Base-by-base conservation (phyloP, 1,140 invertebrate genomes). In the Diabrotica undecimpunctata region DNA sequence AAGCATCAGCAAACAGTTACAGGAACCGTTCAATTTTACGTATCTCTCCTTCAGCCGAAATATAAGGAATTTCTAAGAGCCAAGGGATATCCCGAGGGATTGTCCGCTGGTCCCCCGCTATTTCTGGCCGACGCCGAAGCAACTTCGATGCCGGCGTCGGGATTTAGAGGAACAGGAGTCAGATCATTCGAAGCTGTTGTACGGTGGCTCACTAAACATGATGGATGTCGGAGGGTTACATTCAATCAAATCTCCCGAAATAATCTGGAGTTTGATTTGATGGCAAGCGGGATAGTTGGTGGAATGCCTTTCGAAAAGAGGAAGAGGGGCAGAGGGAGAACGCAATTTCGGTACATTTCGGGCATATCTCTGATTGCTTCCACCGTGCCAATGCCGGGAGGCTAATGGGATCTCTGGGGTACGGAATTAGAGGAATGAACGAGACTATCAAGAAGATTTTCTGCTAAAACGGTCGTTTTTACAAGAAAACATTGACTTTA, bases 211-310 rank as follows among this genome's bases (percentile, higher is more conserved):
- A 62, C 70, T 71, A 69, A 71, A 71, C 70, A 71, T 71, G 70
- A 71, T 71, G 67, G 70, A 71, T 71, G 70, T 62, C 70, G 65
- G 61, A 67, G 70, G 70, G 67, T 64, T 65, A 65, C 70, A 71
- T 71, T 71, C 70, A 71, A 71, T 71, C 70, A 71, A 71, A 71
- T 68, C 64, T 68, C 64, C 70, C 67, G 70, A 71, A 71, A 71
- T 71, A 71, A 71, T 69, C 66, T 71, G 46, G 67, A 54, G 60
- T 35, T 64, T 69, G 70, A 71, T 71, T 71, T 69, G 70, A 71
- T 69, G 70, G 70, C 62, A 62, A 61, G 59, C n/a, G 61, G 70
- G 64, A 66, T 65, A 68, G 63, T 25, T n/a, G 41, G 41, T 46
- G 41, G 41, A 46, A 46, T 46, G 8, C 5, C 41, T 46, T 46